These are phyloP conservation scores for Taeniopygia guttata DNA, from an alignment of 2,797 vertebrate genomes.

Conservation along the genomic window DNA sequence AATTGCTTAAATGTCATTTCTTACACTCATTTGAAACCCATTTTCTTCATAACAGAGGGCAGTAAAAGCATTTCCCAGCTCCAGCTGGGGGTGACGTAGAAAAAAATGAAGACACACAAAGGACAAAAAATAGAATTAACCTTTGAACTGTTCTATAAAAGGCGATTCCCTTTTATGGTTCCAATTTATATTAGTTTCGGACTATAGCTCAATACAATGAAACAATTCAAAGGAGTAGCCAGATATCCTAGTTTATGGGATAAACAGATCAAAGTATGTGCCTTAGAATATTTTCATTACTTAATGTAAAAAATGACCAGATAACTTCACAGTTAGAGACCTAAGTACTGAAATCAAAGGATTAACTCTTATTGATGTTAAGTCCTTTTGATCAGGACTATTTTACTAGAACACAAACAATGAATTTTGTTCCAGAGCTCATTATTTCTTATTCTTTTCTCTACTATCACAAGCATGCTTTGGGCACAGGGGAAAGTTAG, in stretches of 20 bases:
- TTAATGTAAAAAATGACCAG: background rate
- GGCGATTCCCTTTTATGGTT: background rate
- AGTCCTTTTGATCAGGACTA: conserved; percentile 47
- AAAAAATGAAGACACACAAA: background rate
- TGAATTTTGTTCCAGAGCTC: conserved; percentile 27
- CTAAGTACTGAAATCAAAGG: conserved; percentile 9
- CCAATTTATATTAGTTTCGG: background rate
- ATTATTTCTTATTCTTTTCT: conserved; percentile 50
- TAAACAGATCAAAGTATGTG: background rate
- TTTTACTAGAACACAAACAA: conserved; percentile 14
- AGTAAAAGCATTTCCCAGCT: background rate
- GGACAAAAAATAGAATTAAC: background rate
- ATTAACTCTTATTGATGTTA: background rate
- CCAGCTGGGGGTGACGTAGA: background rate
- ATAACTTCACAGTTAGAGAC: background rate
- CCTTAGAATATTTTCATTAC: background rate
- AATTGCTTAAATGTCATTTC: background rate
- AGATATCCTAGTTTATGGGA: background rate
- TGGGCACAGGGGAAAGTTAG: background rate
- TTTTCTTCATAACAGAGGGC: background rate
- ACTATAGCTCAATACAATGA: background rate
- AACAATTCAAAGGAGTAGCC: background rate
- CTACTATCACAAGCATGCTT: background rate
- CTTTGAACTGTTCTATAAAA: background rate
- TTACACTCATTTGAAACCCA: background rate